Conservation (phyloP, 2,113 vertebrate genomes). For the Chrysochloris asiatica region DNA sequence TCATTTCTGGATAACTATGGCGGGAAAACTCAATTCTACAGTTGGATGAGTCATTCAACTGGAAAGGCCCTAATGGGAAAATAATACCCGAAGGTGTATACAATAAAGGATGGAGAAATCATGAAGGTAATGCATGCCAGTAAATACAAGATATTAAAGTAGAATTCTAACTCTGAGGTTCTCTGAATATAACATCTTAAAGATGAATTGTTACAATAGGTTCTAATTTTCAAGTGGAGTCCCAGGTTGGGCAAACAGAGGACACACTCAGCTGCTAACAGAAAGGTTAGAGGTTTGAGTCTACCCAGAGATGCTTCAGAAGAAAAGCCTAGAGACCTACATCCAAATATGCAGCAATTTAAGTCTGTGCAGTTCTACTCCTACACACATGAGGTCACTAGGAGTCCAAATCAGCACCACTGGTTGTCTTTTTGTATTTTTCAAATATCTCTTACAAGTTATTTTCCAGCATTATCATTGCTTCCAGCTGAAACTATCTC, state of each 20-base stretch:
- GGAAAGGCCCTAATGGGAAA: background rate
- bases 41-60: slow-evolving; percentile 40
- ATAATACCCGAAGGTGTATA: background rate
- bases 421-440: background rate
- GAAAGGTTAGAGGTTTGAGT: background rate
- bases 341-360: background rate
- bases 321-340: background rate
- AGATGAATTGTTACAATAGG: background rate
- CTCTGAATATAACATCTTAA: background rate
- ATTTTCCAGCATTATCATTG: background rate
- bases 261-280: background rate
- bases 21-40: background rate
- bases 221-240: background rate
- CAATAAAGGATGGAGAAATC: background rate
- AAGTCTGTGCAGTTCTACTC: background rate
- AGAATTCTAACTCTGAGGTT: background rate
- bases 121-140: background rate
- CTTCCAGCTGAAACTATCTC: slow-evolving; percentile 26
- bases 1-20: slow-evolving; percentile 7
- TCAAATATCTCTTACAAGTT: background rate
- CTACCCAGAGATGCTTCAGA: background rate
- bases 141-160: background rate
- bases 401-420: background rate
- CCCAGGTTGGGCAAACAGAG: background rate
- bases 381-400: background rate